Conservation (phyloP, 1,140 invertebrate genomes). For the Zaprionus vittiger region DNA sequence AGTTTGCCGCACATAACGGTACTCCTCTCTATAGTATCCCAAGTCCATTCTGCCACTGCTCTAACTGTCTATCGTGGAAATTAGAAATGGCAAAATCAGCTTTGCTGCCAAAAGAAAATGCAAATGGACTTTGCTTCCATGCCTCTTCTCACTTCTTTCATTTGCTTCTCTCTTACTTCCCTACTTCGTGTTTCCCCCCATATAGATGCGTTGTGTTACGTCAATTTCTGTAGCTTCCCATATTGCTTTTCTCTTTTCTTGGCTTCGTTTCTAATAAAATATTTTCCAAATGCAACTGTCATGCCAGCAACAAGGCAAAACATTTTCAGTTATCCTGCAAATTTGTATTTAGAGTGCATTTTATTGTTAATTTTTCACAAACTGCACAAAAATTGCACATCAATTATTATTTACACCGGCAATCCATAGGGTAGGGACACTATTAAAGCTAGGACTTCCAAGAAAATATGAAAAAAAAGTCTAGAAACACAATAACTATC, state of each 20-base stretch:
- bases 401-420: no score
- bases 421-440: no score
- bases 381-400: no score
- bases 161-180: background rate
- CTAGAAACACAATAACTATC: no score
- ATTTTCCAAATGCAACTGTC: slow-evolving; percentile 2
- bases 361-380: slow-evolving; percentile 2
- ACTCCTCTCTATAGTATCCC: background rate
- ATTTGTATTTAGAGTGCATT: slow-evolving; percentile 8
- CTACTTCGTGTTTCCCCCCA: background rate
- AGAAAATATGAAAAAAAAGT: no score
- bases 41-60: background rate
- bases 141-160: slow-evolving; percentile 6
- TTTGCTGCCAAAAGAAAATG: slow-evolving; percentile 5
- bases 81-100: background rate
- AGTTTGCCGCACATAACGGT: background rate
- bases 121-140: slow-evolving; percentile 21
- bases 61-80: background rate
- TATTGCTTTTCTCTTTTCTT: slow-evolving; percentile 25
- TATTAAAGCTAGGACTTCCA: no score
- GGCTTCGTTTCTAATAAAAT: background rate
- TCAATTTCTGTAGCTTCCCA: slow-evolving; percentile 25
- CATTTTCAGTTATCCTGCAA: background rate
- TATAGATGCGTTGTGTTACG: background rate
- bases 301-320: background rate